Evolutionary conservation across 2,797 vertebrate genomes (phyloP).

Genomic region (Lycodopsis pacificus): DNA sequence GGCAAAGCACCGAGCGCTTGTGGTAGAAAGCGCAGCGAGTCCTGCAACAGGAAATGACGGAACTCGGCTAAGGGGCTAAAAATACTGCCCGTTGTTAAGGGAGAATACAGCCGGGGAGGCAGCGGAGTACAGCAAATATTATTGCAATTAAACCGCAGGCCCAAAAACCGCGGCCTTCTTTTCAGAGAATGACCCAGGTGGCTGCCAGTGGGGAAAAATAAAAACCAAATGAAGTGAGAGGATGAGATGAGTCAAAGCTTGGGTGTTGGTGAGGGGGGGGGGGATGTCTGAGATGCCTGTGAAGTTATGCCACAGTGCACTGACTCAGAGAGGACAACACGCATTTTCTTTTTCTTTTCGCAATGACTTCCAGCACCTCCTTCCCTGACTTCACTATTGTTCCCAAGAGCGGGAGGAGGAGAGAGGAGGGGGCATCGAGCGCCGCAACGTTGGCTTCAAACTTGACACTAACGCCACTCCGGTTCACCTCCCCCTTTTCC

Average conservation of each 20-base stretch:
- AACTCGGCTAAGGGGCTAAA: constrained; percentile 79
- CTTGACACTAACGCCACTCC: constrained; percentile 61
- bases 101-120: constrained; percentile 77
- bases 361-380: constrained; percentile 38
- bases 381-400: constrained; percentile 65
- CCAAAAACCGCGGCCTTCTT: no score
- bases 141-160: constrained; percentile 81
- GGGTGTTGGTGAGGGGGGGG: constrained; percentile 42
- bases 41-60: constrained; percentile 84
- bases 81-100: constrained; percentile 84
- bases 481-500: constrained; percentile 45
- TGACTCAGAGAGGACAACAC: constrained; percentile 59
- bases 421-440: constrained; percentile 29
- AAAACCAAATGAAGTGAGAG: constrained; percentile 3
- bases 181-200: constrained; percentile 69
- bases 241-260: constrained; percentile 53
- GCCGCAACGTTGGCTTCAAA: constrained; percentile 72
- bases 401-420: constrained; percentile 36
- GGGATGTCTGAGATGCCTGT: constrained; percentile 41
- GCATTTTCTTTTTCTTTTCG: constrained; percentile 19
- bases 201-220: constrained; percentile 46
- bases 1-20: constrained; percentile 54
- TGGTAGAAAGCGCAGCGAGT: constrained; percentile 52
- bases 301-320: constrained; percentile 50
- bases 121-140: constrained; percentile 83